Evolutionary conservation across 1,140 invertebrate genomes (phyloP), one percentile per base, ranked within the genome.

Genomic region (Euura saliciscinereae): DNA sequence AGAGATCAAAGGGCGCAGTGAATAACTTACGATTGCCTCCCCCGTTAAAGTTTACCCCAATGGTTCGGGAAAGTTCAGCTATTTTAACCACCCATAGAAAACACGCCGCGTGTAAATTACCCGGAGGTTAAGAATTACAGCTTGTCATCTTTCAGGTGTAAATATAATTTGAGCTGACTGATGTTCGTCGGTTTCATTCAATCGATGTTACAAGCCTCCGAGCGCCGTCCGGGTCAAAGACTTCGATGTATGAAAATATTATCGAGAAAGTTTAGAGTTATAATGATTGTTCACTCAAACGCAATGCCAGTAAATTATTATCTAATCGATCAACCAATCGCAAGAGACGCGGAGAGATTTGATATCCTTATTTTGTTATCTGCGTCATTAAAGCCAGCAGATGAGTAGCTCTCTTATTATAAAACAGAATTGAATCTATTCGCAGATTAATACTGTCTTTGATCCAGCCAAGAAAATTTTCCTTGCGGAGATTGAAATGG

Each of bases 1-100:
- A n/a, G 5, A n/a, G 51, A 59, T 59, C 51, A 59, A 59, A 59
- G 51, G 51, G 8, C 3, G 51, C 6, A 8, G 0, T 3, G 51
- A 59, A 59, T 59, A 59, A 59, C 51, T 59, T 59, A 6, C 51
- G 51, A 59, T 59, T 59, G 51, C 51, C 51, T 59, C 10, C 51
- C 51, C 51, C 13, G 51, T 59, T 59, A 8, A 59, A 59, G 51
- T 6, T 28, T n/a, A 2, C 51, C 51, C 51, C 6, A 28, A 11
- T 59, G 13, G 13, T 59, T 59, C 51, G 13, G 13, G 51, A 8
- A 11, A 8, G 51, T 59, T 59, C 6, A 11, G 8, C 10, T 11
- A 59, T 59, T 59, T 59, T 59, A 59, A 8, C 13, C 6, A 59
- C 51, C 28, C 28, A 28, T 28, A 28, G 28, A 28, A 28, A 28